Evolutionary conservation across 1,140 invertebrate species (phyloP).

Genomic region (Drepana arcuata): DNA sequence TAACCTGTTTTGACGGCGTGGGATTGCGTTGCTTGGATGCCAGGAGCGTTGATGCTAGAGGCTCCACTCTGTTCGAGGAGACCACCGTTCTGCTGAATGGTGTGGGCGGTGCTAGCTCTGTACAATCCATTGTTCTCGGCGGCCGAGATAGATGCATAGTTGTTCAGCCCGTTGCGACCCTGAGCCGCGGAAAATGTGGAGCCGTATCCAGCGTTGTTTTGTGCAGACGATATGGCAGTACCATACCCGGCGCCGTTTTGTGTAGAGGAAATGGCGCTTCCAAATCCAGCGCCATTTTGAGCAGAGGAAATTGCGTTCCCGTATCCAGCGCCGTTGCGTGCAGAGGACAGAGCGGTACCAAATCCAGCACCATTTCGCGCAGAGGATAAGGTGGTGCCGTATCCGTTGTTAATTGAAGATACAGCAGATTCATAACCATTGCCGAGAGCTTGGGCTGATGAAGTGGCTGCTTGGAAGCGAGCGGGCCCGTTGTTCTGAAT

Average conservation of each 20-base stretch:
- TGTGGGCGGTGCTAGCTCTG: slow-evolving; percentile 36
- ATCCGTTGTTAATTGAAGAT: slow-evolving; percentile 30
- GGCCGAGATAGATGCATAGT: no score
- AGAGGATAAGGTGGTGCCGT: slow-evolving; percentile 14
- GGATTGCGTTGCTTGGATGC: slow-evolving; percentile 42
- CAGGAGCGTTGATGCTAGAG: slow-evolving; percentile 42
- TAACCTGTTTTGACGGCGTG: slow-evolving; percentile 40
- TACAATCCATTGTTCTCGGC: neutral
- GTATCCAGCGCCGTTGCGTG: slow-evolving; percentile 19
- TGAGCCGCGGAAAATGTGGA: neutral
- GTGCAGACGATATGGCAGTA: neutral
- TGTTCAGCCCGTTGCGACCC: no score
- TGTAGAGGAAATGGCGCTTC: slow-evolving; percentile 20
- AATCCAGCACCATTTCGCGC: no score
- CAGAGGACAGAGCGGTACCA: slow-evolving; percentile 31
- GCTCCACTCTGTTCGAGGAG: slow-evolving; percentile 38
- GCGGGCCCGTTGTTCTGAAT: slow-evolving; percentile 17
- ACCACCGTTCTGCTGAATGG: slow-evolving; percentile 24
- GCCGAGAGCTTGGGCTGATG: no score
- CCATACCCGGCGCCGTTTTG: slow-evolving; percentile 3
- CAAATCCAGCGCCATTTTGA: slow-evolving; percentile 4
- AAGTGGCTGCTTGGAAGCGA: no score
- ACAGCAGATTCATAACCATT: slow-evolving; percentile 29
- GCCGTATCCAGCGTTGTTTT: neutral
- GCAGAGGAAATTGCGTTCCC: slow-evolving; percentile 4